Evolutionary conservation across 2,113 vertebrate species (phyloP), one percentile per base, ranked within the genome.

Genomic region (Pavo muticus): DNA sequence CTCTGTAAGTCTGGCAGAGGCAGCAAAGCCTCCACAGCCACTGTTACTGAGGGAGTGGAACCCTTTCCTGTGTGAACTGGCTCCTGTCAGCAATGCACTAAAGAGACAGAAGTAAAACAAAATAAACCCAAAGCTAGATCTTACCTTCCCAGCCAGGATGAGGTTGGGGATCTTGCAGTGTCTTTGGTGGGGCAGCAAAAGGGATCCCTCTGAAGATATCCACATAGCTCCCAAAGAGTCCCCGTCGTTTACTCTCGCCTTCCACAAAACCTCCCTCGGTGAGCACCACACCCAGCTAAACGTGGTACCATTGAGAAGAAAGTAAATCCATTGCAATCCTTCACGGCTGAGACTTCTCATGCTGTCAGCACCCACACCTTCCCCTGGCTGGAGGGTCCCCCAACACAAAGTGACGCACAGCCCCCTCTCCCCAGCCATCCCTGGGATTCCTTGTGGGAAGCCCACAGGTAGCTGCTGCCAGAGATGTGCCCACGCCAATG

Each of bases 181-280:
- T 84, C 35, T 97, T 98, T 17, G 99, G 96, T 0, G 97, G 91
- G 3, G 98, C 99, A 8, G 98, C 99, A 29, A 98, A 99, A 35
- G 99, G 99, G 83, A 99, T 98, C 25, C 99, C 99, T 87, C 81
- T 99, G 95, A 99, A 99, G 90, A 99, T 59, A n/a, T 99, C 99
- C 1, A 99, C 63, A 10, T 96, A 97, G 32, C 84, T 40, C 2
- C 92, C 94, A 7, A 98, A 78, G 54, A 98, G 94, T 15, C 98
- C 97, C 19, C 98, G 91, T 16, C 57, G 96, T 90, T 98, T 97
- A 81, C 57, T 99, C 50, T 98, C 35, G 0, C 99, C 99, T 96
- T 99, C 61, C 76, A 99, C 99, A 90, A 98, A 98, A 42, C 99
- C 99, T 2, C 99, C 98, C 91, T 99, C 99, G 0, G 99, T 99